These are phyloP conservation scores for Pangasius djambal DNA, from an alignment of 2,797 vertebrate species.

Conservation along the genomic window DNA sequence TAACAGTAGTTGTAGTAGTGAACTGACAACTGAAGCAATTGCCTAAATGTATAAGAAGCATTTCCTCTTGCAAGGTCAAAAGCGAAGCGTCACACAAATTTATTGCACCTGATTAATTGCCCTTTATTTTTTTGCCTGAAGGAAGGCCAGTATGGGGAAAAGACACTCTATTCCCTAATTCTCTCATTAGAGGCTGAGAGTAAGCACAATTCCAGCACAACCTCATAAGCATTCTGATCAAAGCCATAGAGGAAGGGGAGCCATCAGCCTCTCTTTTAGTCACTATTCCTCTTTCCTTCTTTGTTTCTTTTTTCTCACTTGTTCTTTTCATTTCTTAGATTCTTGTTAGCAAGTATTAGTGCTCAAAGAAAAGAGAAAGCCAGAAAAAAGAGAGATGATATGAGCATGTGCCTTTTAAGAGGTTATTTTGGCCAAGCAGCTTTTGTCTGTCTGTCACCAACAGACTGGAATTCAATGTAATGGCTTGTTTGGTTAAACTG, in stretches of 20 bases:
- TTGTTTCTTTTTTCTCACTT: slow-evolving; percentile 41
- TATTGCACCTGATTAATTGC: slow-evolving; percentile 87
- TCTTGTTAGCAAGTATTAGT: slow-evolving; percentile 35
- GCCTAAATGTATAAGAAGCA: slow-evolving; percentile 19
- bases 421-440: slow-evolving; percentile 69
- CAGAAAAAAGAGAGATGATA: slow-evolving; percentile 60
- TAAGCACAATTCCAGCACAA: slow-evolving; percentile 83
- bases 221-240: slow-evolving; percentile 91
- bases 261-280: slow-evolving; percentile 59
- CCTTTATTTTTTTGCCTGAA: slow-evolving; percentile 66
- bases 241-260: slow-evolving; percentile 70
- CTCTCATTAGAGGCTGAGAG: slow-evolving; percentile 92
- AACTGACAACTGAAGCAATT: neutral
- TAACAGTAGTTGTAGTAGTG: neutral
- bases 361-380: slow-evolving; percentile 61
- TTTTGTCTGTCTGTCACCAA: slow-evolving; percentile 63
- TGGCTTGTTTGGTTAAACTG: slow-evolving; percentile 76
- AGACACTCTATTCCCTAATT: slow-evolving; percentile 87
- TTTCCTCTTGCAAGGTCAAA: slow-evolving; percentile 79
- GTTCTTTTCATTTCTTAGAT: slow-evolving; percentile 38
- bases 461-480: slow-evolving; percentile 73
- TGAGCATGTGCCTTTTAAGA: slow-evolving; percentile 66
- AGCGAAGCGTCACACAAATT: slow-evolving; percentile 82
- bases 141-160: slow-evolving; percentile 86
- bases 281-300: slow-evolving; percentile 30